Evolutionary conservation across 2,888 invertebrate species (phyloP), one percentile per base, ranked within the genome.

Genomic region (Ormyrus nitidulus): DNA sequence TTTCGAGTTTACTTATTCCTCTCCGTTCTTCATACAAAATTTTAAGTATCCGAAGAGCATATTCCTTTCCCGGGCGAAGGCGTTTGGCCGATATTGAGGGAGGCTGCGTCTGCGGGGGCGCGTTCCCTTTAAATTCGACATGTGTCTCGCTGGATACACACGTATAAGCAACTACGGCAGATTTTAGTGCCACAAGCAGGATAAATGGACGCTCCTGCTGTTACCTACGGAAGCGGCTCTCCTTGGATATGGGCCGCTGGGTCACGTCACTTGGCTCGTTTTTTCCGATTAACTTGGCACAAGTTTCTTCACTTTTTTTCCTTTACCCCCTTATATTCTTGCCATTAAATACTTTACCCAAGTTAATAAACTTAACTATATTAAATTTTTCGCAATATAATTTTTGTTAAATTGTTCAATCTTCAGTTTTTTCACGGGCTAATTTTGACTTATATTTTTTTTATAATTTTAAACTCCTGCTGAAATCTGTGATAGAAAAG

Each of bases 201-300:
- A 65, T 71, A 64, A 58, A 77, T 77, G 77, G 70, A 71, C 13
- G 64, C 49, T 7, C 77, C 64, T 56, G 71, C 70, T 77, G 77
- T 77, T 77, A 54, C 77, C 53, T 54, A 53, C 5, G 7, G 48
- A 6, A 11, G 0, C 6, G 19, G 11, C 53, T 34, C 8, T 53
- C 9, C 54, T 11, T 9, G 65, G 61, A 78, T 72, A n/a, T 72
- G 46, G 72, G 66, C 65, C 65, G 66, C 58, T 59, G 61, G 72
- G 66, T 78, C 64, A 58, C 46, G 19, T 76, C 56, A 68, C 66
- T 49, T 44, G 54, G 19, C 19, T 19, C 19, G 19, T 19, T 53
- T 53, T 62, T 62, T 19, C 6, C 10, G 53, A 58, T 53, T 53
- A 62, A 62, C 13, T 72, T 53, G 46, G n/a, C 13, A 1, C 10